A percentile compares a stretch with the other conserved stretches of the same genome.
Conservation (phyloP, 2,888 invertebrate species). For the Xestobium rufovillosum region DNA sequence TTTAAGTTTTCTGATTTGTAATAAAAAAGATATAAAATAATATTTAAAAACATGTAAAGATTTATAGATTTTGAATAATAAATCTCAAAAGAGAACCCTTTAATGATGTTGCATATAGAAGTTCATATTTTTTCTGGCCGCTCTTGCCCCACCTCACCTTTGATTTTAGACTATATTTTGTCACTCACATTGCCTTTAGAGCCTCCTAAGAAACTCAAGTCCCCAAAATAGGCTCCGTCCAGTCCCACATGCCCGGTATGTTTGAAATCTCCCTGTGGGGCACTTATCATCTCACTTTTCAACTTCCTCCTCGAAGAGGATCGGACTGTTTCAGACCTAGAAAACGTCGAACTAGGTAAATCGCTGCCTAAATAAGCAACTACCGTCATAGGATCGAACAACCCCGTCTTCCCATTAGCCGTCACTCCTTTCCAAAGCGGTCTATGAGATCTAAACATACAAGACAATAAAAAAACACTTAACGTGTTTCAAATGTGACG, state of each 20-base stretch:
- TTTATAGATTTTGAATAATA: too few species aligned
- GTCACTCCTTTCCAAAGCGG: conserved; percentile 87
- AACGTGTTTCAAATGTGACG: conserved; percentile 4
- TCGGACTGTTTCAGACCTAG: conserved; percentile 55
- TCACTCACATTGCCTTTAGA: conserved; percentile 42
- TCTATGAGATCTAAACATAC: conserved; percentile 47
- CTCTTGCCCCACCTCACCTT: too few species aligned
- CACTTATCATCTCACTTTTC: conserved; percentile 89
- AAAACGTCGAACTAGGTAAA: conserved; percentile 50
- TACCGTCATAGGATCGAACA: conserved; percentile 84
- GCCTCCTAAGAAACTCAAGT: conserved; percentile 69
- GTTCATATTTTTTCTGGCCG: too few species aligned
- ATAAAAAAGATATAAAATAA: too few species aligned
- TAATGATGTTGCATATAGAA: too few species aligned
- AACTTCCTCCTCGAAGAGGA: conserved; percentile 57
- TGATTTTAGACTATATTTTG: too few species aligned
- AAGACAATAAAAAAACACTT: conserved; percentile 2
- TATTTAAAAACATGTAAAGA: too few species aligned
- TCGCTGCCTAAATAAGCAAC: conserved; percentile 81
- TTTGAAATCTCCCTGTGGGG: conserved; percentile 93
- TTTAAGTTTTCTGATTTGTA: too few species aligned
- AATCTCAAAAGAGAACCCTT: too few species aligned
- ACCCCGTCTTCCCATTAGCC: conserved; percentile 83
- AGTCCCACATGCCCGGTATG: conserved; percentile 94
- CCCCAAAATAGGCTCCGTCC: conserved; percentile 96